These are phyloP conservation scores for Nemopilema nomurai DNA, from an alignment of 30 jellyfish, hydroid and myxozoan genomes.

Conservation along the genomic window DNA sequence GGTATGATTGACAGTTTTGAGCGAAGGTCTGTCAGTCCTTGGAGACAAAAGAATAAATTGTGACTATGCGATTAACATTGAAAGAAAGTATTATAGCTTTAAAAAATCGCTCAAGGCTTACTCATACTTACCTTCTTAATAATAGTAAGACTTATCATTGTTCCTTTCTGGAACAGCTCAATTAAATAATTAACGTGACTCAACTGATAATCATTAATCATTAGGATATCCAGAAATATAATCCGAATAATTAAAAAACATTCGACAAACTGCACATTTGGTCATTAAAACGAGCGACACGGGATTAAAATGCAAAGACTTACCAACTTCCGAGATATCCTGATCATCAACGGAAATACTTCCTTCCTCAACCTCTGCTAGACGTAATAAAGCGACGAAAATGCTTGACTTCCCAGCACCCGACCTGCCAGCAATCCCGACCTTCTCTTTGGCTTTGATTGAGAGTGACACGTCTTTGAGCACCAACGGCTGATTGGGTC, in stretches of 20 bases:
- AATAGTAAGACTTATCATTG: no score
- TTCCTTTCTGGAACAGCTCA: no score
- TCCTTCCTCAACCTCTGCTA: constrained; percentile 69
- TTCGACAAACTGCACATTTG: no score
- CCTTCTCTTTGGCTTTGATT: constrained; percentile 64
- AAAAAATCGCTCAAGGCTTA: no score
- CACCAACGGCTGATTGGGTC: constrained; percentile 79
- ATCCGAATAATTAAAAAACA: no score
- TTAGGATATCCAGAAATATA: no score
- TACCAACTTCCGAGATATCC: constrained; percentile 66
- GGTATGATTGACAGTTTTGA: constrained; percentile 75
- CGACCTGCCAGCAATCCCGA: constrained; percentile 83
- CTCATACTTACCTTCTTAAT: no score
- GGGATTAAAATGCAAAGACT: constrained; percentile 1
- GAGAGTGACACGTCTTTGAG: constrained; percentile 58
- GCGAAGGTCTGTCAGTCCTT: constrained; percentile 65
- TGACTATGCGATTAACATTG: background rate
- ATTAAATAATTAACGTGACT: no score
- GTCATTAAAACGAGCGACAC: background rate
- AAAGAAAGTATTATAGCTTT: background rate
- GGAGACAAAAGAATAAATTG: background rate
- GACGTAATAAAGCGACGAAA: constrained; percentile 72
- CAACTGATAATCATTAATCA: no score
- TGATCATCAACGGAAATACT: constrained; percentile 52
- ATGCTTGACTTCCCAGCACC: constrained; percentile 90